phyloP scores from a whole-genome alignment of 2,888 invertebrate genomes.

The Melieria picta region DNA sequence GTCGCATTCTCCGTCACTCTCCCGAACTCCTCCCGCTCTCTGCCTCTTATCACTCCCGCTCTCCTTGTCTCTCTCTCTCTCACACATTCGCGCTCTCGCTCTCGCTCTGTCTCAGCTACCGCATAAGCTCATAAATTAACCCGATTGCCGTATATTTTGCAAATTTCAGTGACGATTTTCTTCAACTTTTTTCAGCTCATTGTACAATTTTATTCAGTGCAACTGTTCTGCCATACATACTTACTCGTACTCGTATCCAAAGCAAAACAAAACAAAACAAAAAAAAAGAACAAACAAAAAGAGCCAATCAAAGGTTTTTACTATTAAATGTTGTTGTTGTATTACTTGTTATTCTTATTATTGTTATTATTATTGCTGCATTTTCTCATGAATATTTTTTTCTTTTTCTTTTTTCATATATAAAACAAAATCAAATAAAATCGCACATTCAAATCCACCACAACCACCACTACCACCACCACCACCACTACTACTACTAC shows the following conservation, averaged over 20 bases:
- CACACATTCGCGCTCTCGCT: slow-evolving; percentile 35
- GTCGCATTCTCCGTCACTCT: too few relatives aligned
- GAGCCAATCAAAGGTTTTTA: slow-evolving; percentile 7
- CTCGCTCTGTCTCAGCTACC: slow-evolving; percentile 25
- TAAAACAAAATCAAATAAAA: slow-evolving; percentile 48
- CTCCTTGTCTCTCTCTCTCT: slow-evolving; percentile 31
- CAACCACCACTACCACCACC: slow-evolving; percentile 52
- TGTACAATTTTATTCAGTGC: slow-evolving; percentile 24
- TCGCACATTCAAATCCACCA: slow-evolving; percentile 45
- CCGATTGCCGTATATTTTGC: slow-evolving; percentile 13
- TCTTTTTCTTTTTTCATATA: slow-evolving; percentile 63
- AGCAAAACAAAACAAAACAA: not conserved
- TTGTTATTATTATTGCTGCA: slow-evolving; percentile 61
- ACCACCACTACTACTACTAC: slow-evolving; percentile 48
- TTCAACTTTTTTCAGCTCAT: slow-evolving; percentile 24
- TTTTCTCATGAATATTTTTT: slow-evolving; percentile 64
- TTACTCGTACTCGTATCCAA: slow-evolving; percentile 15
- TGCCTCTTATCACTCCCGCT: not conserved
- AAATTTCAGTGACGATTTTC: not conserved
- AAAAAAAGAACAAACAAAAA: not conserved
- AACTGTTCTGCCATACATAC: slow-evolving; percentile 24
- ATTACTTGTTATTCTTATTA: slow-evolving; percentile 43
- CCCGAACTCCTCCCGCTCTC: too few relatives aligned
- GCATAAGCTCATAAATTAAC: slow-evolving; percentile 18
- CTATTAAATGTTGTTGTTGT: slow-evolving; percentile 29